Evolutionary conservation across 2,888 invertebrate species (phyloP), one percentile per base, ranked within the genome.

Genomic region (Coleophora flavipennella): DNA sequence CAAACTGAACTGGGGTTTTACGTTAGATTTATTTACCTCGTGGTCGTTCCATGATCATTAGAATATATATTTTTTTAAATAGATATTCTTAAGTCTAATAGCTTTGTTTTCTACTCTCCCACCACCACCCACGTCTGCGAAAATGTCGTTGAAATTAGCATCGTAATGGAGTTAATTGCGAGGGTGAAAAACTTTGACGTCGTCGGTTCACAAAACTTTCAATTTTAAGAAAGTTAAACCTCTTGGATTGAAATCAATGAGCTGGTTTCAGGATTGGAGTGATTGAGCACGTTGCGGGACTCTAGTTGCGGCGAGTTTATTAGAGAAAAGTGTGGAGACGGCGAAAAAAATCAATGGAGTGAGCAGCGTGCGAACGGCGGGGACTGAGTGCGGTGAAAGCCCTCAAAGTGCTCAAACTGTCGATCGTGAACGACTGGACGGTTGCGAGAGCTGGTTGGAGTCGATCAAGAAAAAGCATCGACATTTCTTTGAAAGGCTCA

Each of bases 321-420:
- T 62, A 63, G 67, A 70, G 69, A 62, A 65, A 69, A 68, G 13
- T 64, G 64, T 62, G 54, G 61, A 52, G 48, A 20, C 6, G 49
- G 35, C 62, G 66, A 69, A 68, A 67, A 67, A 59, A 20, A 31
- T 8, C 8, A 13, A 33, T 12, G 12, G 20, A 3, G 20, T 31
- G 7, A 10, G 12, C 27, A 13, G 32, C 40, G 52, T n/a, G 29
- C 29, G 29, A n/a, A n/a, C 27, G 27, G 27, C 28, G 28, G 8
- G 28, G n/a, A n/a, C n/a, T n/a, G n/a, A 27, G 28, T 10, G 8
- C 28, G 28, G 10, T 10, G 28, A 27, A 27, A 27, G 28, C 28
- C 28, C n/a, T n/a, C n/a, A n/a, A n/a, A n/a, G n/a, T n/a, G n/a
- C n/a, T n/a, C n/a, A n/a, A n/a, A n/a, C n/a, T n/a, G n/a, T n/a